These are phyloP conservation scores for Drosophila mayri DNA, from an alignment of 1,140 invertebrate genomes.

Conservation along the genomic window DNA sequence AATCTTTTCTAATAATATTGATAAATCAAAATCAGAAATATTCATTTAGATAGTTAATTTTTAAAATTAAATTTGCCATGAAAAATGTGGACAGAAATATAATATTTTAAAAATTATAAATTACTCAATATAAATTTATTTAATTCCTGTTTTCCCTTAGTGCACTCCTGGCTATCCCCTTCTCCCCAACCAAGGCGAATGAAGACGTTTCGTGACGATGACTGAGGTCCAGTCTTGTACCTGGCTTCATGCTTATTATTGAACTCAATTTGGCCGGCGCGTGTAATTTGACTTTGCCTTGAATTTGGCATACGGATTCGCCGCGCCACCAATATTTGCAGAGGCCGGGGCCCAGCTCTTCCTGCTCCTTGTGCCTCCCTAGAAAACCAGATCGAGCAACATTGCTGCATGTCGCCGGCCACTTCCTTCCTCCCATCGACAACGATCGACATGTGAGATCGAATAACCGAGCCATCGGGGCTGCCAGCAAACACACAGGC, in stretches of 20 bases:
- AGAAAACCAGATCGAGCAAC: slow-evolving; percentile 45
- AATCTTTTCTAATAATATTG: neutral
- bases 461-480: slow-evolving; percentile 58
- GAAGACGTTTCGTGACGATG: slow-evolving; percentile 83
- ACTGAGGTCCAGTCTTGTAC: slow-evolving; percentile 60
- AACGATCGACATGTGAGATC: slow-evolving; percentile 61
- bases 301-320: slow-evolving; percentile 79
- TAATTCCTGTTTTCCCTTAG: neutral
- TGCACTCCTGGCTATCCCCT: slow-evolving; percentile 15
- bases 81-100: neutral
- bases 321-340: slow-evolving; percentile 74
- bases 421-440: slow-evolving; percentile 55
- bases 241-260: slow-evolving; percentile 78
- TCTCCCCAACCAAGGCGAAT: slow-evolving; percentile 58
- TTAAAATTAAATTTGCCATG: neutral
- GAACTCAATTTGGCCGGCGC: slow-evolving; percentile 80
- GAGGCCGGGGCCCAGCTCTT: slow-evolving; percentile 18
- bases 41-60: neutral
- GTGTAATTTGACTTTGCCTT: slow-evolving; percentile 81
- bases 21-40: neutral
- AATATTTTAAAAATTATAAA: neutral
- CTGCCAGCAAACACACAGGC: slow-evolving; percentile 43
- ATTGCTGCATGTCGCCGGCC: slow-evolving; percentile 56
- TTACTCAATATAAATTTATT: neutral
- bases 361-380: slow-evolving; percentile 13